Evolutionary conservation across 2,113 vertebrate genomes (phyloP), one percentile per base, ranked within the genome.

Genomic region (Mirza zaza): DNA sequence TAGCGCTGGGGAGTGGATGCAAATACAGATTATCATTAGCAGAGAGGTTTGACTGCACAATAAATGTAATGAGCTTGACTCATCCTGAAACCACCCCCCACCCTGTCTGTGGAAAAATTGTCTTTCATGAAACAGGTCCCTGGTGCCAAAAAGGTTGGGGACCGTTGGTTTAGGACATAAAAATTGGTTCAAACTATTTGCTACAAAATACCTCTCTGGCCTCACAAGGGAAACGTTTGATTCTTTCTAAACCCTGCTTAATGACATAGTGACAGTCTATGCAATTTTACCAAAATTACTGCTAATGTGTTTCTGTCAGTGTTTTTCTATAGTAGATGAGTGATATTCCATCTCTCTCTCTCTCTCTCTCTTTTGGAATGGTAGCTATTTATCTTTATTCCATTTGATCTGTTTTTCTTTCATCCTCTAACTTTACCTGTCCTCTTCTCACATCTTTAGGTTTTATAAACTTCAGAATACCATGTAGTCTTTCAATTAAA

Each of bases 231-330:
- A 94, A 94, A 70, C 65, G 8, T 63, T 83, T 86, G 45, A 50
- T 90, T 61, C 29, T 91, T 93, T 21, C 48, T 32, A 88, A 68
- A 75, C 15, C 6, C 5, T 65, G 23, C 23, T 77, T 85, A 93
- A 65, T 39, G 17, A 18, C 39, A 59, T 32, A 57, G 32, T 85
- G 34, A 50, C 1, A 50, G 18, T 45, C 12, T 90, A 6, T 75
- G 15, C 13, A 75, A 93, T 67, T 93, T 93, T 76, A 36, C 14
- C 17, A 55, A 50, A 94, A 96, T 70, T 89, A 93, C 29, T 71
- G 6, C 8, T 50, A 14, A 76, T 70, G 2, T 42, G 12, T 70
- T 90, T 80, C 34, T 36, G 4, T 83, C 23, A 91, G 14, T 85
- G 1, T 45, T 92, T 8, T 73, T 17, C 34, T 65, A 2, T 17